phyloP scores from a whole-genome alignment of 2,797 vertebrate genomes.

The Oceanodroma leucorhoa region DNA sequence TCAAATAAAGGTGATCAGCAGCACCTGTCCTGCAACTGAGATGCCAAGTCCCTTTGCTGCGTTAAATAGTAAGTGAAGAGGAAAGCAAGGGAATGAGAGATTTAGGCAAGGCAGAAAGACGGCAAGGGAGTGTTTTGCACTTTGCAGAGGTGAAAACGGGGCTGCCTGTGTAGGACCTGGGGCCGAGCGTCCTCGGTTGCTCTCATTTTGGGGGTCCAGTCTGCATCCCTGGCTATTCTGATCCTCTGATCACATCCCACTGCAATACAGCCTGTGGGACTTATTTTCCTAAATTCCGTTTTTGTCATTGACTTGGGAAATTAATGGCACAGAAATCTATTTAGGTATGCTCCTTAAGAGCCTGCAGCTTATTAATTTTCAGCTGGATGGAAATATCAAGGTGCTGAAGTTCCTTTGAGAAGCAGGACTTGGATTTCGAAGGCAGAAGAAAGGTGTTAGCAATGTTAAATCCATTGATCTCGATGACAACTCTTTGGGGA shows the following conservation, averaged over 20 bases:
- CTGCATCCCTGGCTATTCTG: neutral
- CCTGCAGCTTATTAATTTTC: neutral
- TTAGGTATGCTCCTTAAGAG: neutral
- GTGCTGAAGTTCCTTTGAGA: neutral
- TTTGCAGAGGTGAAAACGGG: neutral
- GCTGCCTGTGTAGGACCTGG: neutral
- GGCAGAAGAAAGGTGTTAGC: neutral
- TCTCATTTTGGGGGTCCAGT: neutral
- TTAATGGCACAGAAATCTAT: neutral
- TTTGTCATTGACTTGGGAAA: neutral
- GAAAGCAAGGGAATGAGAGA: neutral
- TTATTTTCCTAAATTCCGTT: neutral
- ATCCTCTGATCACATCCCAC: too few species aligned
- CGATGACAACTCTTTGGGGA: neutral
- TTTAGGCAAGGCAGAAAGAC: neutral
- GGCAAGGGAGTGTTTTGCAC: neutral
- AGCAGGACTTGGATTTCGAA: neutral
- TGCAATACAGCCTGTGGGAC: neutral
- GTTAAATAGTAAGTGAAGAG: neutral
- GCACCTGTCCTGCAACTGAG: neutral
- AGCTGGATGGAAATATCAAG: neutral
- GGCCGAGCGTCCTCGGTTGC: accelerated
- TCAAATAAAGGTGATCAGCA: neutral
- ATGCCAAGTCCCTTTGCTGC: neutral
- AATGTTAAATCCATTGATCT: neutral